Conservation (phyloP, 2,888 invertebrate species). For the Drosophila diplacantha region DNA sequence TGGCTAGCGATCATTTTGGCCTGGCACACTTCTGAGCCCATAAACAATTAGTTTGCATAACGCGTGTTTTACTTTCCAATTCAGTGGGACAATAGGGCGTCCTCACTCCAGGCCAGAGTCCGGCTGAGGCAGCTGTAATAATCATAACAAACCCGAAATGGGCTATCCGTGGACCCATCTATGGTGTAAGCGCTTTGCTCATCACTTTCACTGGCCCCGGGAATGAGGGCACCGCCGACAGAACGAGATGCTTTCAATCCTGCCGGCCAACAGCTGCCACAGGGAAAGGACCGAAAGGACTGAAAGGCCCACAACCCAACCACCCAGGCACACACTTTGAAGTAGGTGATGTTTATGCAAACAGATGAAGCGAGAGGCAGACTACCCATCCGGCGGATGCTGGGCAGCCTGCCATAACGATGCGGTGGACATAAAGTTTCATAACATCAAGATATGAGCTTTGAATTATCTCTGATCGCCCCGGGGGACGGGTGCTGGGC, state of each 20-base stretch:
- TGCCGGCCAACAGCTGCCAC: conserved; percentile 48
- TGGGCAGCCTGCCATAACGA: conserved; percentile 39
- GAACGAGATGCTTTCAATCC: conserved; percentile 47
- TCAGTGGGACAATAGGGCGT: conserved; percentile 42
- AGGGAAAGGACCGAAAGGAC: conserved; percentile 7
- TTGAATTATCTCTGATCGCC: conserved; percentile 58
- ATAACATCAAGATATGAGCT: conserved; percentile 70
- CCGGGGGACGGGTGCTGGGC: conserved; percentile 15
- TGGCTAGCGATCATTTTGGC: conserved; percentile 2
- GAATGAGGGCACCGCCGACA: conserved; percentile 25
- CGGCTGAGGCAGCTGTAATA: conserved; percentile 61
- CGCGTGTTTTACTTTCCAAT: conserved; percentile 50
- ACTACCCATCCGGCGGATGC: conserved; percentile 43
- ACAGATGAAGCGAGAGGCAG: conserved; percentile 41
- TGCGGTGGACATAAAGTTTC: conserved; percentile 47
- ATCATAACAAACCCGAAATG: conserved; percentile 49
- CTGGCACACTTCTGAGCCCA: conserved; percentile 21
- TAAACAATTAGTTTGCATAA: conserved; percentile 66
- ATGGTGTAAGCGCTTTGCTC: conserved; percentile 43
- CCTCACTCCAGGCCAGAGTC: conserved; percentile 11
- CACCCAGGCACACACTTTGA: conserved; percentile 56
- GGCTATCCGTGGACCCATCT: conserved; percentile 37
- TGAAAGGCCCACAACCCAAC: conserved; percentile 15
- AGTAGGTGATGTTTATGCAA: conserved; percentile 67
- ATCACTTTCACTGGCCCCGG: conserved; percentile 53